Conservation (phyloP, 2,888 invertebrate genomes). For the Cheilosia urbana region DNA sequence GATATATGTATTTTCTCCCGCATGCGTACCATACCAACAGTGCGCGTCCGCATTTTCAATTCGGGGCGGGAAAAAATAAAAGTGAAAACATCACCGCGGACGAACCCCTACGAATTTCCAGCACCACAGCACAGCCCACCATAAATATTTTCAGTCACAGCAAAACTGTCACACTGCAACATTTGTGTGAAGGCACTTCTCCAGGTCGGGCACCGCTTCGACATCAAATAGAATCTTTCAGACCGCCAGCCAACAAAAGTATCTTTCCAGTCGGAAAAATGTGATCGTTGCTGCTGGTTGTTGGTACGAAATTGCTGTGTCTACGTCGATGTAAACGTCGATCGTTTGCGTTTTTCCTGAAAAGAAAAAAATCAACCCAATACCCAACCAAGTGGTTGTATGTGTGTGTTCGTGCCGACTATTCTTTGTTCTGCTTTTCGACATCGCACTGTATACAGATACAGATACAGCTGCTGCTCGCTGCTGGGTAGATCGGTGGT, state of each 20-base stretch:
- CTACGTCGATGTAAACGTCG: conserved; percentile 55
- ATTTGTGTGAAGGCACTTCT: not conserved
- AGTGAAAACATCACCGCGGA: conserved; percentile 16
- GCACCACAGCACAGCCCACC: not conserved
- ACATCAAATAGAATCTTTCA: conserved; percentile 6
- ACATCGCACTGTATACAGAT: conserved; percentile 24
- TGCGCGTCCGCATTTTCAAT: conserved; percentile 6
- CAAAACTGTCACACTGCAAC: conserved; percentile 63
- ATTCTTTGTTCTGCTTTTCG: conserved; percentile 72
- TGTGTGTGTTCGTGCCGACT: conserved; percentile 30
- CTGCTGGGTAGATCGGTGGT: conserved; percentile 54
- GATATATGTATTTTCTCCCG: conserved; percentile 3
- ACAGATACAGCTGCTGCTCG: not conserved
- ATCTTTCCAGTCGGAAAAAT: conserved; percentile 32
- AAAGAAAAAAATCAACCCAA: not conserved
- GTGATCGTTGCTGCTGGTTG: conserved; percentile 19
- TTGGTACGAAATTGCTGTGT: conserved; percentile 28
- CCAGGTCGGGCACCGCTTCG: not conserved
- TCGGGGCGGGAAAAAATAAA: not conserved
- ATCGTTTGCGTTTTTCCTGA: conserved; percentile 46
- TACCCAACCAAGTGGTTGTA: not conserved
- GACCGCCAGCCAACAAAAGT: conserved; percentile 1
- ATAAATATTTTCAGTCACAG: conserved; percentile 41
- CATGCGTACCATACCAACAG: conserved; percentile 9
- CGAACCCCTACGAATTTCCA: conserved; percentile 59